phyloP scores from a whole-genome alignment of 2,113 vertebrate genomes.

The Gallinago undulata region DNA sequence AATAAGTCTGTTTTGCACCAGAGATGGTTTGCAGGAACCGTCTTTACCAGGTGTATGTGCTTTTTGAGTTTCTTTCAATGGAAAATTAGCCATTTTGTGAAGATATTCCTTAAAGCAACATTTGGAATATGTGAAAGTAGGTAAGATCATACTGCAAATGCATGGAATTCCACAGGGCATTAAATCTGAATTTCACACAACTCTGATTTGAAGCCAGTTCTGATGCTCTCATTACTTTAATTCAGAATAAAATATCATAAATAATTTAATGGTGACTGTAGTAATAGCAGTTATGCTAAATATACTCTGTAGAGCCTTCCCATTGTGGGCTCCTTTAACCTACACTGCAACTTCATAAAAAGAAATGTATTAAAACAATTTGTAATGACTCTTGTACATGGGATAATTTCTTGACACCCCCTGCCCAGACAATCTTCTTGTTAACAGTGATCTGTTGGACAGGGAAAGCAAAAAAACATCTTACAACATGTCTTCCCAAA shows the following conservation, averaged over 20 bases:
- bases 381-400: neutral
- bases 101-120: neutral
- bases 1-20: neutral
- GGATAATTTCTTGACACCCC: neutral
- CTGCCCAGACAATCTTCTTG: neutral
- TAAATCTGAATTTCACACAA: slow-evolving; percentile 4
- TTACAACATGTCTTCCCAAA: neutral
- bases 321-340: neutral
- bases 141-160: neutral
- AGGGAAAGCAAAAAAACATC: neutral
- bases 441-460: neutral
- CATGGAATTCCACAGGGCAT: neutral
- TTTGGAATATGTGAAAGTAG: neutral
- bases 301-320: neutral
- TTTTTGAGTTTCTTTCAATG: neutral
- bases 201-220: neutral
- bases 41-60: neutral
- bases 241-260: neutral
- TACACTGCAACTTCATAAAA: neutral
- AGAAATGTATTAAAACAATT: neutral
- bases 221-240: neutral
- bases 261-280: neutral
- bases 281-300: neutral
- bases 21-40: neutral
- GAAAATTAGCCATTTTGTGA: neutral